These are phyloP conservation scores for Mirounga angustirostris DNA, from an alignment of 2,113 vertebrate genomes.

Conservation along the genomic window DNA sequence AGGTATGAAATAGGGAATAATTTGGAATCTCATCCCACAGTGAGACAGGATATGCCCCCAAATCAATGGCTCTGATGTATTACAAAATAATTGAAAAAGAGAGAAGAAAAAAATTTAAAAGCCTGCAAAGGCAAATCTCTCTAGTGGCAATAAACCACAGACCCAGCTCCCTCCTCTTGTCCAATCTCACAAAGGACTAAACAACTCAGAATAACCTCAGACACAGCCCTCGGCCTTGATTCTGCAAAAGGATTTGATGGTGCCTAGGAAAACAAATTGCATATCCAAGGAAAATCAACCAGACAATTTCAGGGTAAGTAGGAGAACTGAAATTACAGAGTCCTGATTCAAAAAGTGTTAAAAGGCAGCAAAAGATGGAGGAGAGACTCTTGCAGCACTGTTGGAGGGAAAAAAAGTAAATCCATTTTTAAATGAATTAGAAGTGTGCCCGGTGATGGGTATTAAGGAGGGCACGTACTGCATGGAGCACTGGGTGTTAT, in stretches of 20 bases:
- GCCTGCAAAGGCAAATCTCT: background rate
- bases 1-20: background rate
- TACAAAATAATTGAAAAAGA: background rate
- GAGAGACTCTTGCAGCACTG: background rate
- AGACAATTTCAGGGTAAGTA: background rate
- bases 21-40: background rate
- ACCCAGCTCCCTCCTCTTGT: background rate
- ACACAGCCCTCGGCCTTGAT: background rate
- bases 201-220: slow-evolving; percentile 32
- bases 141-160: background rate
- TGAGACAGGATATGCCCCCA: background rate
- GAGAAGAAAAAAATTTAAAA: background rate
- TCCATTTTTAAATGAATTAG: background rate
- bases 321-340: background rate
- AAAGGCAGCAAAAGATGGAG: background rate
- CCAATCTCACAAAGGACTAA: background rate
- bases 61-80: background rate
- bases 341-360: slow-evolving; percentile 16
- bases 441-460: background rate
- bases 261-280: background rate
- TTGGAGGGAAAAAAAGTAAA: background rate
- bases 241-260: background rate
- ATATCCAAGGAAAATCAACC: slow-evolving; percentile 10
- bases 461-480: no score
- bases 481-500: no score